A percentile compares a stretch with the other conserved stretches of the same genome.
These are phyloP conservation scores for Poecilus cupreus DNA, from an alignment of 2,888 invertebrate species.

Conservation along the genomic window DNA sequence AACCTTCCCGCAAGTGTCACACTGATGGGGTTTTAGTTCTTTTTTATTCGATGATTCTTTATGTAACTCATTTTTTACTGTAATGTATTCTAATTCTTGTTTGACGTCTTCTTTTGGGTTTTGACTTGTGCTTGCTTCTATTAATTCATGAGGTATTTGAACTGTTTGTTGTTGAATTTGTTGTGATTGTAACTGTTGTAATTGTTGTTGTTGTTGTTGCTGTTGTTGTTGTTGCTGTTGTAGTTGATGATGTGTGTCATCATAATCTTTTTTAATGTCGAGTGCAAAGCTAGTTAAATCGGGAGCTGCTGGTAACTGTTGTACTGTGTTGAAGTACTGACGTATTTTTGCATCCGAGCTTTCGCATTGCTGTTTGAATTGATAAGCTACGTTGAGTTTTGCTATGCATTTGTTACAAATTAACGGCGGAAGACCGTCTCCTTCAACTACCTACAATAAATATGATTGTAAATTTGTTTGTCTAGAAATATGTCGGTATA, in stretches of 20 bases:
- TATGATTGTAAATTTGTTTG: background rate
- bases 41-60: conserved; percentile 61
- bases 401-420: conserved; percentile 72
- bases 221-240: conserved; percentile 52
- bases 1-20: conserved; percentile 71
- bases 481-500: background rate
- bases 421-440: conserved; percentile 70
- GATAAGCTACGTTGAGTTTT: conserved; percentile 70
- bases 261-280: conserved; percentile 67
- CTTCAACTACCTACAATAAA: conserved; percentile 69
- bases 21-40: conserved; percentile 69
- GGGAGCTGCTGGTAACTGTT: conserved; percentile 66
- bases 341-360: conserved; percentile 70
- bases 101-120: conserved; percentile 41
- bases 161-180: conserved; percentile 8
- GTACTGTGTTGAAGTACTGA: conserved; percentile 69
- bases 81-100: conserved; percentile 40
- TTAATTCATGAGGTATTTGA: conserved; percentile 33
- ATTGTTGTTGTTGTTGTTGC: conserved; percentile 40
- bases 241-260: conserved; percentile 42
- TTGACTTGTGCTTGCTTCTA: conserved; percentile 45
- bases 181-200: conserved; percentile 7
- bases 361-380: conserved; percentile 72
- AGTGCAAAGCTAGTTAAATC: conserved; percentile 68
- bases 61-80: background rate